phyloP scores from a whole-genome alignment of 2,888 invertebrate genomes.

The Willowsia nigromaculata region DNA sequence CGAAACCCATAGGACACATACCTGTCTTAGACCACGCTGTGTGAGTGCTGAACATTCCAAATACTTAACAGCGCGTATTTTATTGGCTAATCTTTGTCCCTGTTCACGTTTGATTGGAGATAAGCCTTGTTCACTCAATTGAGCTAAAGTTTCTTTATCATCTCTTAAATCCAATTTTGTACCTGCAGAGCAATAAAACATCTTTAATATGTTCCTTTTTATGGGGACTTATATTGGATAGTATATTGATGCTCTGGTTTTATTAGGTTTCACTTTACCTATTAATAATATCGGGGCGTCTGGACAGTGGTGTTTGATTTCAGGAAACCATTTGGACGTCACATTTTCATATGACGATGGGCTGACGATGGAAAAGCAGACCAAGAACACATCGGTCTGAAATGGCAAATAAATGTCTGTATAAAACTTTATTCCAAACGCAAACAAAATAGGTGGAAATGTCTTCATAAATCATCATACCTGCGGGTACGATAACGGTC shows the following conservation, averaged over 20 bases:
- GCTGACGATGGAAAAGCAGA: slow-evolving; percentile 99
- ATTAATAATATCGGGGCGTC: slow-evolving; percentile 99
- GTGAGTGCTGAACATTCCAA: slow-evolving; percentile 99
- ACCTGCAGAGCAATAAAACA: slow-evolving; percentile 84
- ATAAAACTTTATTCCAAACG: too few species aligned
- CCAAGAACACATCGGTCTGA: slow-evolving; percentile 98
- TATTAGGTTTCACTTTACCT: slow-evolving; percentile 87
- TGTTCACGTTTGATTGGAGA: slow-evolving; percentile 98
- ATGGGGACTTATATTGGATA: too few species aligned
- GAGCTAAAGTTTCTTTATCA: slow-evolving; percentile 96
- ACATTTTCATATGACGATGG: slow-evolving; percentile 99
- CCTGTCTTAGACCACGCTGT: slow-evolving; percentile 97
- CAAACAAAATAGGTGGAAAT: slow-evolving; percentile 5
- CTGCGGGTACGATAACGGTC: slow-evolving; percentile 97
- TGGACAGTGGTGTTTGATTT: slow-evolving; percentile 99
- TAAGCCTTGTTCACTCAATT: slow-evolving; percentile 95
- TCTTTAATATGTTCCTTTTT: too few species aligned
- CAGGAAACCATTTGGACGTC: slow-evolving; percentile 99
- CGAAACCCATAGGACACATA: slow-evolving; percentile 75
- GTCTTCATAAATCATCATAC: slow-evolving; percentile 79
- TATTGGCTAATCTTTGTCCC: slow-evolving; percentile 98
- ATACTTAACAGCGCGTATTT: slow-evolving; percentile 98
- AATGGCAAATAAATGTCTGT: too few species aligned
- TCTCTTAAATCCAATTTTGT: slow-evolving; percentile 99
- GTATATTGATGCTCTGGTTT: too few species aligned